phyloP scores from a whole-genome alignment of 2,888 invertebrate species.

The Drosophila limbata region DNA sequence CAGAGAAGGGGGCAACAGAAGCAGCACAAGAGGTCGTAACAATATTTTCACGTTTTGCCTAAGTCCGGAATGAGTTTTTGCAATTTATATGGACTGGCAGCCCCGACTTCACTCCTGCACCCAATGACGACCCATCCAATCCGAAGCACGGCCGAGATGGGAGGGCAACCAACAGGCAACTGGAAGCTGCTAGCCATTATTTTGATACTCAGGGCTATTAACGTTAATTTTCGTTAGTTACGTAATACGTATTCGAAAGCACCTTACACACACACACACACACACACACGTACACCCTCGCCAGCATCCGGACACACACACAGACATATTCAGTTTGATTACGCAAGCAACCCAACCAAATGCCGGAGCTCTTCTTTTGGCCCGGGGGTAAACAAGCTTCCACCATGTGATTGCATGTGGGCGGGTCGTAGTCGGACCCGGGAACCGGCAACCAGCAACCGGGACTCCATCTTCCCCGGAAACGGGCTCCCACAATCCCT shows the following conservation, averaged over 20 bases:
- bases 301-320: conserved; percentile 15
- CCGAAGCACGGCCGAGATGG: conserved; percentile 37
- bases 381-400: conserved; percentile 66
- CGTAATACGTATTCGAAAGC: conserved; percentile 80
- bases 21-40: conserved; percentile 73
- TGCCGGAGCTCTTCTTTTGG: conserved; percentile 32
- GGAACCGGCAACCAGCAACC: conserved; percentile 11
- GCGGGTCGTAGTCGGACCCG: conserved; percentile 43
- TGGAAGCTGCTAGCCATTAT: conserved; percentile 65
- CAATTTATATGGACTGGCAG: conserved; percentile 65
- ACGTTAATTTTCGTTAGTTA: conserved; percentile 82
- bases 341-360: conserved; percentile 47
- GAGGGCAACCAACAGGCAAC: conserved; percentile 54
- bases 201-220: conserved; percentile 79
- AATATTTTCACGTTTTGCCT: conserved; percentile 83
- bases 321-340: conserved; percentile 68
- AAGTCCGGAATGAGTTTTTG: conserved; percentile 79
- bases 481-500: conserved; percentile 20
- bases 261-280: conserved; percentile 58
- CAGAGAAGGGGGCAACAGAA: conserved; percentile 3
- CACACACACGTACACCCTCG: conserved; percentile 11
- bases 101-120: conserved; percentile 16
- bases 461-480: conserved; percentile 1
- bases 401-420: conserved; percentile 57
- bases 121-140: conserved; percentile 21